Percentiles rank a stretch among this genome's conserved stretches.
These are phyloP conservation scores for Clarias platycephalus DNA, from an alignment of 2,797 vertebrate genomes.

Conservation along the genomic window DNA sequence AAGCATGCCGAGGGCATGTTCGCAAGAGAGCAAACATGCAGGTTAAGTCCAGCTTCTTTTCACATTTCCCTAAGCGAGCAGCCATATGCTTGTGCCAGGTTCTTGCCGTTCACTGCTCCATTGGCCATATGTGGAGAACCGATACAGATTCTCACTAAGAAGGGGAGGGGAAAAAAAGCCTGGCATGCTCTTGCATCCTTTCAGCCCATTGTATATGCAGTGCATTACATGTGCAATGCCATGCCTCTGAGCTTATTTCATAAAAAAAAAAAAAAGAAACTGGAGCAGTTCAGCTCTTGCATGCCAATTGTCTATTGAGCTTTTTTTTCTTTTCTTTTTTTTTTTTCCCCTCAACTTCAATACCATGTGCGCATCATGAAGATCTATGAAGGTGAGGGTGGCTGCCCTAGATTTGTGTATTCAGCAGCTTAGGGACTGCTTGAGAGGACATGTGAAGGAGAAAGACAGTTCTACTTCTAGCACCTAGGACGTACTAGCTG, in stretches of 20 bases:
- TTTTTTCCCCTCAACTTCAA: too few species aligned
- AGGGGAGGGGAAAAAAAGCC: slow-evolving; percentile 20
- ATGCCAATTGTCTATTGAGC: neutral
- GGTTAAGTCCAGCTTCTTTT: slow-evolving; percentile 59
- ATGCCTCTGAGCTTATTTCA: slow-evolving; percentile 28
- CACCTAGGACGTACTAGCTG: neutral
- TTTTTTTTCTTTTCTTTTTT: slow-evolving; percentile 23
- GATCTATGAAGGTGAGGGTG: slow-evolving; percentile 40
- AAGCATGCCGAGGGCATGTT: slow-evolving; percentile 51
- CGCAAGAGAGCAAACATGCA: slow-evolving; percentile 32
- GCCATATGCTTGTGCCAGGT: slow-evolving; percentile 17
- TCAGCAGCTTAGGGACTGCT: slow-evolving; percentile 37
- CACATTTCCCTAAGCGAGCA: slow-evolving; percentile 68
- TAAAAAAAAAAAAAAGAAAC: neutral
- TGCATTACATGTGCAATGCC: slow-evolving; percentile 4
- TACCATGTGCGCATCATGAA: slow-evolving; percentile 14
- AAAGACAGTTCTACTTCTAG: neutral
- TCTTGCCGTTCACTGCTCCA: neutral
- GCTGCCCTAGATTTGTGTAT: slow-evolving; percentile 48
- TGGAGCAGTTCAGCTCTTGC: slow-evolving; percentile 26
- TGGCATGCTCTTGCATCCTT: slow-evolving; percentile 39
- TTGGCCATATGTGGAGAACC: slow-evolving; percentile 31
- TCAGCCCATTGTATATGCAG: slow-evolving; percentile 22
- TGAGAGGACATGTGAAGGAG: slow-evolving; percentile 46
- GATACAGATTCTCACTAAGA: slow-evolving; percentile 39